A percentile compares a stretch with the other conserved stretches of the same genome.
These are phyloP conservation scores for Fragum fragum DNA, from an alignment of 2,888 invertebrate genomes.

Conservation along the genomic window DNA sequence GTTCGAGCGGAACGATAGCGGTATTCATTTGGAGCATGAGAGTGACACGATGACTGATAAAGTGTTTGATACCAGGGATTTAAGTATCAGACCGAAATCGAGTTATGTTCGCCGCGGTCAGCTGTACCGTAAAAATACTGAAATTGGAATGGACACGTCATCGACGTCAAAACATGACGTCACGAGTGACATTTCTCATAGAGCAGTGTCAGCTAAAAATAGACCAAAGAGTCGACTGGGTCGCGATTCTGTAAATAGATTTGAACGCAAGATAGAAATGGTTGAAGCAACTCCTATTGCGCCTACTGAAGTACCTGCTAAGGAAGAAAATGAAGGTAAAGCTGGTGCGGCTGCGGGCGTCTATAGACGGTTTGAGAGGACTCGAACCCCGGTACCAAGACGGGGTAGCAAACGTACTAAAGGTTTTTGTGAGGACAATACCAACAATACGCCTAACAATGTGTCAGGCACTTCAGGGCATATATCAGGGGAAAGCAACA, in stretches of 20 bases:
- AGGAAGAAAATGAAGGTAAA: slow-evolving; percentile 23
- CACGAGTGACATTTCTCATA: slow-evolving; percentile 32
- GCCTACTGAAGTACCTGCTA: slow-evolving; percentile 40
- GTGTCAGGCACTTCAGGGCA: neutral
- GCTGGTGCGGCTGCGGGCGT: slow-evolving; percentile 21
- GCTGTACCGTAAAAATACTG: slow-evolving; percentile 38
- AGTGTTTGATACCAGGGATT: slow-evolving; percentile 53
- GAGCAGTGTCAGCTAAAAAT: slow-evolving; percentile 51
- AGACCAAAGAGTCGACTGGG: slow-evolving; percentile 66
- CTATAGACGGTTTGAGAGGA: slow-evolving; percentile 64
- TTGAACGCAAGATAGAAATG: slow-evolving; percentile 65
- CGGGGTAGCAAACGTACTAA: slow-evolving; percentile 54
- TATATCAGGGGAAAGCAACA: neutral
- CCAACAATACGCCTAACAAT: slow-evolving; percentile 20
- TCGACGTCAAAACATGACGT: slow-evolving; percentile 39
- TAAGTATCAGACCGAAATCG: slow-evolving; percentile 69
- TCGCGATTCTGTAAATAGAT: slow-evolving; percentile 47
- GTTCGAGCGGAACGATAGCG: slow-evolving; percentile 57
- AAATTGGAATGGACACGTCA: slow-evolving; percentile 25
- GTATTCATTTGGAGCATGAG: slow-evolving; percentile 47
- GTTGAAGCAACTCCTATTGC: slow-evolving; percentile 54
- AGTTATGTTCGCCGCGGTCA: slow-evolving; percentile 70
- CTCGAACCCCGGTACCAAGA: slow-evolving; percentile 58
- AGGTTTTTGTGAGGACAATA: slow-evolving; percentile 60
- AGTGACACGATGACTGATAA: slow-evolving; percentile 37